These are phyloP conservation scores for Phocides pigmalion DNA, from an alignment of 1,140 invertebrate species.

Conservation along the genomic window DNA sequence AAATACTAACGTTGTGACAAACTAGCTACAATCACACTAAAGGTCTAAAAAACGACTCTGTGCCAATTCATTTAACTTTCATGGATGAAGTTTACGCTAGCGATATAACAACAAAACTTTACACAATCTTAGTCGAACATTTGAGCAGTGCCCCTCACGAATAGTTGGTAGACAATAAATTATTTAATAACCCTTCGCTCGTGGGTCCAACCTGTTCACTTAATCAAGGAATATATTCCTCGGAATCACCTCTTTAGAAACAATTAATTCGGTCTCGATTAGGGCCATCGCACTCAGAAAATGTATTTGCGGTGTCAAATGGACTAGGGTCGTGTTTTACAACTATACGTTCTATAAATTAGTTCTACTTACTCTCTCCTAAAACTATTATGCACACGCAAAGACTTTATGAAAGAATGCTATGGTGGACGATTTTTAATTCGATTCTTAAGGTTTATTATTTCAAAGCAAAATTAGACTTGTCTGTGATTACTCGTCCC, in stretches of 20 bases:
- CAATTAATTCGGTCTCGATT: slow-evolving; percentile 75
- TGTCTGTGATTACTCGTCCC: slow-evolving; percentile 67
- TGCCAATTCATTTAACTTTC: slow-evolving; percentile 61
- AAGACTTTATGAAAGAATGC: slow-evolving; percentile 7
- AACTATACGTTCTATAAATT: not conserved
- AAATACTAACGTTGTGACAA: not conserved
- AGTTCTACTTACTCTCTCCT: not conserved
- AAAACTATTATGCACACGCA: slow-evolving; percentile 21
- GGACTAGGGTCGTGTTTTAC: slow-evolving; percentile 31
- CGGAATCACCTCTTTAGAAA: slow-evolving; percentile 76
- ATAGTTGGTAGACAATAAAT: slow-evolving; percentile 79
- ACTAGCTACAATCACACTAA: slow-evolving; percentile 9
- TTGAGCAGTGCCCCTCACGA: slow-evolving; percentile 66
- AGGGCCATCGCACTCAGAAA: slow-evolving; percentile 56
- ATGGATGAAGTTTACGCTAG: slow-evolving; percentile 56
- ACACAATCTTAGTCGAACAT: slow-evolving; percentile 69
- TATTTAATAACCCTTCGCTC: slow-evolving; percentile 76
- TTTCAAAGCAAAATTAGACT: slow-evolving; percentile 69
- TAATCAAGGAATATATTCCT: slow-evolving; percentile 74
- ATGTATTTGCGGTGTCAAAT: slow-evolving; percentile 54
- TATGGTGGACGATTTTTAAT: no score
- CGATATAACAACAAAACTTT: slow-evolving; percentile 67
- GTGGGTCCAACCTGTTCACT: slow-evolving; percentile 64
- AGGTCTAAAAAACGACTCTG: slow-evolving; percentile 17
- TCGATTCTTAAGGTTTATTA: slow-evolving; percentile 48